Evolutionary conservation across 2,888 invertebrate genomes (phyloP).

Genomic region (Polylopha cassiicola): DNA sequence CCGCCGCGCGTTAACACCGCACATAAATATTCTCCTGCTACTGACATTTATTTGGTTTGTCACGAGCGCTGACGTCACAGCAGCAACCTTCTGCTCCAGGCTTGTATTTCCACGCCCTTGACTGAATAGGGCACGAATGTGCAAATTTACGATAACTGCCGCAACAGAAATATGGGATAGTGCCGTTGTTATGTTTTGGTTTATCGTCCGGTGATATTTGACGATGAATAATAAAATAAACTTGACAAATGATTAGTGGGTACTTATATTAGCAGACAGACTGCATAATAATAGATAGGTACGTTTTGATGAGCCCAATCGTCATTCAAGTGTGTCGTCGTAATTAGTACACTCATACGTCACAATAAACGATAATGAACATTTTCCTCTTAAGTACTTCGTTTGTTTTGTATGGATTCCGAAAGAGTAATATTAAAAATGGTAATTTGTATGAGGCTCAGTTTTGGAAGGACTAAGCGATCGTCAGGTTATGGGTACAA

Average conservation of each 20-base stretch:
- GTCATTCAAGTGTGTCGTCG: slow-evolving; percentile 10
- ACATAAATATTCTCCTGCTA: slow-evolving; percentile 20
- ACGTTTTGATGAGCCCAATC: not conserved
- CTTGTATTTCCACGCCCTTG: slow-evolving; percentile 17
- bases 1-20: slow-evolving; percentile 41
- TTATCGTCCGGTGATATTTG: no score
- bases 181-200: no score
- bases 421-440: no score
- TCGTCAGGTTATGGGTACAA: no score
- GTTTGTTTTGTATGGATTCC: no score
- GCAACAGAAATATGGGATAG: slow-evolving; percentile 8
- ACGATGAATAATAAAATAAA: no score
- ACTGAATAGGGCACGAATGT: slow-evolving; percentile 1
- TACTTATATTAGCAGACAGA: not conserved
- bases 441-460: no score
- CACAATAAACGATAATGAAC: slow-evolving; percentile 16
- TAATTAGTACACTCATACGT: slow-evolving; percentile 12
- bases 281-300: not conserved
- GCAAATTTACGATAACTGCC: slow-evolving; percentile 9
- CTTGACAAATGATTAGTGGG: no score
- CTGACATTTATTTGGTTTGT: slow-evolving; percentile 26
- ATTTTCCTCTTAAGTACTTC: slow-evolving; percentile 12
- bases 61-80: slow-evolving; percentile 24
- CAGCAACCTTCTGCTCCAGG: slow-evolving; percentile 27
- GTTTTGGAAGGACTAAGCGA: no score